A percentile compares a stretch with the other conserved stretches of the same genome.
Evolutionary conservation across 2,888 invertebrate genomes (phyloP).

Genomic region (Bombylius major): DNA sequence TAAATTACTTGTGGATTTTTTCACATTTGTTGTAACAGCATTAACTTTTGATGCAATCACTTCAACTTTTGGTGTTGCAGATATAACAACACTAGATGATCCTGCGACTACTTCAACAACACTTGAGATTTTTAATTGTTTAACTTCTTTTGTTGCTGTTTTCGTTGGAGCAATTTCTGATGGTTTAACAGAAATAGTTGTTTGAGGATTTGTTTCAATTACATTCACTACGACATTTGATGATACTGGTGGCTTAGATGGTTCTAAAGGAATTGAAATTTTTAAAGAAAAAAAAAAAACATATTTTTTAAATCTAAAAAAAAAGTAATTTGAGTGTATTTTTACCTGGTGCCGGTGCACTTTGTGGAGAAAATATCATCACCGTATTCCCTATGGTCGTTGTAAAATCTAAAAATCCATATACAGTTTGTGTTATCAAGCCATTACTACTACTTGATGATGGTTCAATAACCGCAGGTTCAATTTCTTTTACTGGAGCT

Average conservation of each 20-base stretch:
- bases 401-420: constrained; percentile 86
- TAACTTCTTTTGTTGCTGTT: constrained; percentile 9
- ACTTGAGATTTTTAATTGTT: constrained; percentile 13
- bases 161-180: constrained; percentile 16
- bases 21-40: constrained; percentile 32
- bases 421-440: constrained; percentile 77
- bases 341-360: constrained; percentile 31
- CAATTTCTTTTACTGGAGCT: constrained; percentile 2
- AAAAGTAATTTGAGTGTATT: too few relatives aligned
- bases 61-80: constrained; percentile 32
- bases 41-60: constrained; percentile 32
- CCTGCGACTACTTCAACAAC: constrained; percentile 18
- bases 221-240: constrained; percentile 13
- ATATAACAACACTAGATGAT: constrained; percentile 1
- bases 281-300: neutral
- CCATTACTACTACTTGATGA: constrained; percentile 19
- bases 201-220: constrained; percentile 19
- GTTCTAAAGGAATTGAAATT: neutral
- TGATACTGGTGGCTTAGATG: constrained; percentile 7
- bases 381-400: constrained; percentile 89
- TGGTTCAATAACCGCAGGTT: constrained; percentile 1
- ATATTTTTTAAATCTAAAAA: neutral
- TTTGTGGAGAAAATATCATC: constrained; percentile 88
- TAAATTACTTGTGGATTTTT: constrained; percentile 16
- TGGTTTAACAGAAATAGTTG: constrained; percentile 6